Evolutionary conservation across 2,113 vertebrate species (phyloP).

Genomic region (Hemicordylus capensis): DNA sequence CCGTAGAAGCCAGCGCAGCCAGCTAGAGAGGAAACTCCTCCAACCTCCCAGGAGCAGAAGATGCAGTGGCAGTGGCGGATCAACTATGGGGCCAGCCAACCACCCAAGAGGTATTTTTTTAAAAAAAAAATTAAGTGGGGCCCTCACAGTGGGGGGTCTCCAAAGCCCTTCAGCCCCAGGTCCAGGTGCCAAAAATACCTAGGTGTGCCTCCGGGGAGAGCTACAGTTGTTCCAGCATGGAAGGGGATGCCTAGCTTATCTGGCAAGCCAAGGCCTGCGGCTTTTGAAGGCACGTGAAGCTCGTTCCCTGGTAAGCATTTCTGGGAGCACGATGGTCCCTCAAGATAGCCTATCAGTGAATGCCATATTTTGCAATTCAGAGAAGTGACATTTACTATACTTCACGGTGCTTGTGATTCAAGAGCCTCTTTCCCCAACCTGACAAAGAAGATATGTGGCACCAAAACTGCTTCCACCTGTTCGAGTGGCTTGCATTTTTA

Average conservation of each 20-base stretch:
- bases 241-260: background rate
- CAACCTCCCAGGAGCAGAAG: too few relatives aligned
- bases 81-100: too few relatives aligned
- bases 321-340: conserved; percentile 5
- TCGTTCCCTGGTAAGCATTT: background rate
- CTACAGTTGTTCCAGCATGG: background rate
- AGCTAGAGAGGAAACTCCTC: too few relatives aligned
- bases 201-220: too few relatives aligned
- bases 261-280: background rate
- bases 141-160: too few relatives aligned
- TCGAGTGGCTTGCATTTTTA: conserved; percentile 65
- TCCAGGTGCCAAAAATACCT: too few relatives aligned
- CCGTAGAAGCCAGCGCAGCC: too few relatives aligned
- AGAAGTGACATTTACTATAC: conserved; percentile 26
- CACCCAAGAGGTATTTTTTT: too few relatives aligned
- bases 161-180: too few relatives aligned
- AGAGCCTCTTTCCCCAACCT: conserved; percentile 54
- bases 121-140: too few relatives aligned
- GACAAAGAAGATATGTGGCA: conserved; percentile 44
- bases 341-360: conserved; percentile 27
- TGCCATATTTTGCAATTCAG: conserved; percentile 48
- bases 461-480: conserved; percentile 77
- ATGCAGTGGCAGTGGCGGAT: too few relatives aligned
- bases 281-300: background rate
- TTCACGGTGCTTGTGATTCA: conserved; percentile 46